Conservation (phyloP, 2,888 invertebrate species). For the Drosophila picticornis region DNA sequence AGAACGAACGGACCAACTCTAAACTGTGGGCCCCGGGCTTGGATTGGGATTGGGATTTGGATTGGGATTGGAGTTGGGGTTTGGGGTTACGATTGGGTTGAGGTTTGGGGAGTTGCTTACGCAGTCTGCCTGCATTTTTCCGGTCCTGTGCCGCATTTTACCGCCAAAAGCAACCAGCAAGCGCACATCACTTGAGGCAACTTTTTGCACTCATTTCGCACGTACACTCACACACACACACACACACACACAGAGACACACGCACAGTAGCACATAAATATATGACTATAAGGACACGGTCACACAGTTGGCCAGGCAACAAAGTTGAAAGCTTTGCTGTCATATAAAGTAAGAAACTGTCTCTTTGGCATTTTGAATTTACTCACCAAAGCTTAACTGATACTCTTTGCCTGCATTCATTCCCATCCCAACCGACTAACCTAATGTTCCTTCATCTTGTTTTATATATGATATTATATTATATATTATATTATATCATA, state of each 20-base stretch:
- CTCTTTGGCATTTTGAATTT: constrained; percentile 17
- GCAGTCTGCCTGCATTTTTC: background rate
- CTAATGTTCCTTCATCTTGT: background rate
- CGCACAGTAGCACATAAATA: constrained; percentile 12
- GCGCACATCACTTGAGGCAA: constrained; percentile 60
- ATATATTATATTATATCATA: background rate
- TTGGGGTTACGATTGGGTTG: background rate
- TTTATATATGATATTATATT: background rate
- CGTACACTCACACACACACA: constrained; percentile 45
- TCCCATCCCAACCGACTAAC: background rate
- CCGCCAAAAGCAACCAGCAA: constrained; percentile 43
- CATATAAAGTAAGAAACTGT: constrained; percentile 10
- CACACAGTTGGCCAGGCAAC: constrained; percentile 1
- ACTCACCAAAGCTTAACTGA: background rate
- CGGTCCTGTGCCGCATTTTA: constrained; percentile 11
- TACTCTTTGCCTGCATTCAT: background rate
- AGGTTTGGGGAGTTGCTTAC: background rate
- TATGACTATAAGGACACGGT: constrained; percentile 1
- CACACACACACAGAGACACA: constrained; percentile 25
- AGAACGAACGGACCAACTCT: background rate
- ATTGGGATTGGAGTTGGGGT: background rate
- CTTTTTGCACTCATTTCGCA: constrained; percentile 77
- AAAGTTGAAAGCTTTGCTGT: constrained; percentile 23
- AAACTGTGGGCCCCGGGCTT: background rate
- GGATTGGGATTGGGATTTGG: background rate